These are phyloP conservation scores for Drosophila mojavensis DNA, from an alignment of 1,140 invertebrate species.

Conservation along the genomic window DNA sequence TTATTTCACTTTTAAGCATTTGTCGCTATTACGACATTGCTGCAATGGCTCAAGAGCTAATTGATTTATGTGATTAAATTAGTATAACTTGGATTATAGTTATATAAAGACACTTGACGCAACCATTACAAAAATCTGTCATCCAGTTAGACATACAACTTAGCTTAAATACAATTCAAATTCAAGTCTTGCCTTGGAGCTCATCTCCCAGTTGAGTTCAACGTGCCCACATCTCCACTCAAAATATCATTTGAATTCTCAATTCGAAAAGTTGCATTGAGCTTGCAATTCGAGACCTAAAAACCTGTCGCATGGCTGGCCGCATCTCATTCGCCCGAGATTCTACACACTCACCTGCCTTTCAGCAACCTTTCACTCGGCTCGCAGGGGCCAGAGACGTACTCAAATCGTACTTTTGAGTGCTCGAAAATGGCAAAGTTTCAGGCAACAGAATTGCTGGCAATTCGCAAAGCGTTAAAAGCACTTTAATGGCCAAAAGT, in stretches of 20 bases:
- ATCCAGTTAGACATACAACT: too few species aligned
- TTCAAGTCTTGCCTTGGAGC: too few species aligned
- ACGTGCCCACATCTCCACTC: too few species aligned
- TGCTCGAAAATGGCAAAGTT: constrained; percentile 10
- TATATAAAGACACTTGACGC: too few species aligned
- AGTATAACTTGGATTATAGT: not conserved
- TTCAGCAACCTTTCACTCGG: constrained; percentile 43
- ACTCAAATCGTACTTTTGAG: constrained; percentile 15
- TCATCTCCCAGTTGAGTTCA: too few species aligned
- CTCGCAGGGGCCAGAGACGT: not conserved
- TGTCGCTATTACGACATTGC: not conserved
- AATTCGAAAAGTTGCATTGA: not conserved
- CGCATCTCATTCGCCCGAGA: not conserved
- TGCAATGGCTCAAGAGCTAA: constrained; percentile 6
- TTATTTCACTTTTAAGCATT: constrained; percentile 12
- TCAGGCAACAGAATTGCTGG: constrained; percentile 21
- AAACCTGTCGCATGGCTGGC: not conserved
- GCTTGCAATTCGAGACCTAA: constrained; percentile 5
- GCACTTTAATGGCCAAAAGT: constrained; percentile 41
- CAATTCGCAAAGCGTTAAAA: constrained; percentile 16
- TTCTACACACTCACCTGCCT: constrained; percentile 34
- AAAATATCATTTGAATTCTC: too few species aligned
- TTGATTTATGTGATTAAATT: not conserved
- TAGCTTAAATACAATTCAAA: too few species aligned
- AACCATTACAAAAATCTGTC: too few species aligned